Percentiles rank a stretch among this genome's conserved stretches.
These are phyloP conservation scores for Montipora sp. DNA, from an alignment of 64 coral and sea anemone genomes.

Conservation along the genomic window DNA sequence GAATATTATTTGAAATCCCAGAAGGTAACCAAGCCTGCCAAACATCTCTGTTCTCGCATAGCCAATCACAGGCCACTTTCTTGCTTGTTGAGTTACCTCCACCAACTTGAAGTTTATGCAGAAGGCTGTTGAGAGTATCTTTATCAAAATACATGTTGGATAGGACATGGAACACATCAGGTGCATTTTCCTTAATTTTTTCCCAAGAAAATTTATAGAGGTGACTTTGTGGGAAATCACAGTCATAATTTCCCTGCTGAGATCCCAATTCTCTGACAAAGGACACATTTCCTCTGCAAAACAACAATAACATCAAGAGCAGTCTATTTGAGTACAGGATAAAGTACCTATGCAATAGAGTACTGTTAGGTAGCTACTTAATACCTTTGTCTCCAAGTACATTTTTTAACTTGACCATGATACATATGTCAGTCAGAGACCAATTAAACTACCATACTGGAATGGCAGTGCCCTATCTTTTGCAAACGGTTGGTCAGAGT, in stretches of 20 bases:
- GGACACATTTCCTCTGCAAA: background rate
- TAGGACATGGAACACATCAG: slow-evolving; percentile 75
- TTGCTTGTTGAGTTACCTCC: slow-evolving; percentile 70
- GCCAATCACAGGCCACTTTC: slow-evolving; percentile 80
- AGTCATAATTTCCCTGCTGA: slow-evolving; percentile 23
- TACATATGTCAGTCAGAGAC: too few relatives aligned
- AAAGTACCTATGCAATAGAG: background rate
- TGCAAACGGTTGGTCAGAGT: too few relatives aligned
- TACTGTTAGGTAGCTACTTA: too few relatives aligned
- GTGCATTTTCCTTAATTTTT: slow-evolving; percentile 63
- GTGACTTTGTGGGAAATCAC: slow-evolving; percentile 75
- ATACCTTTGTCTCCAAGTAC: too few relatives aligned
- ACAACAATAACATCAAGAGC: background rate
- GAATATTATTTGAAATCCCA: slow-evolving; percentile 51
- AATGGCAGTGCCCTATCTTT: too few relatives aligned
- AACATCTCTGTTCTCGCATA: slow-evolving; percentile 56
- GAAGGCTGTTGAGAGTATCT: slow-evolving; percentile 51
- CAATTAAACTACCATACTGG: too few relatives aligned
- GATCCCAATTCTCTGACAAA: slow-evolving; percentile 3
- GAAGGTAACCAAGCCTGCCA: slow-evolving; percentile 76
- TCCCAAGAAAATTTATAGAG: slow-evolving; percentile 78
- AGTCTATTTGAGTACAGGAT: background rate
- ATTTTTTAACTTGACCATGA: too few relatives aligned
- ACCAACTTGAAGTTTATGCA: slow-evolving; percentile 41
- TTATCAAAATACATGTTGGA: slow-evolving; percentile 76